Percentiles rank a stretch among this genome's conserved stretches.
These are phyloP conservation scores for Hirudinaria manillensis DNA, from an alignment of 2,888 invertebrate genomes.

Conservation along the genomic window DNA sequence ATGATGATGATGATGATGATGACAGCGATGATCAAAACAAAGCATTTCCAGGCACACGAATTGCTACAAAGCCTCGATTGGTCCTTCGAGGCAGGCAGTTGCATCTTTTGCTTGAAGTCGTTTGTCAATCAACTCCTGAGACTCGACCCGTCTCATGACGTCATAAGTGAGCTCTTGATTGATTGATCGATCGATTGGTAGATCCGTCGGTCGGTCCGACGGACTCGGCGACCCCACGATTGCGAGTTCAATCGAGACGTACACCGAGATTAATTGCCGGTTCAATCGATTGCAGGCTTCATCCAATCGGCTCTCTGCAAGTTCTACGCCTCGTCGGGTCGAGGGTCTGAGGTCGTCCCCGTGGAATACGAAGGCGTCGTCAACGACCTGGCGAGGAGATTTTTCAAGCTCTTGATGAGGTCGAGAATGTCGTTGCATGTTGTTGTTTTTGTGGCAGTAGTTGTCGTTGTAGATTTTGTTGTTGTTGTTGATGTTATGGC, in stretches of 20 bases:
- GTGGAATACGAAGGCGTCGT: not conserved
- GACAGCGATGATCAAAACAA: not conserved
- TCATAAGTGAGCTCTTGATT: not conserved
- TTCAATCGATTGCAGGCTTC: not conserved
- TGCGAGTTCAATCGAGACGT: no score
- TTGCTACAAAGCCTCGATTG: not conserved
- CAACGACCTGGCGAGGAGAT: not conserved
- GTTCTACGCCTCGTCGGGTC: not conserved
- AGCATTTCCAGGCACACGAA: not conserved
- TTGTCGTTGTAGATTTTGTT: not conserved
- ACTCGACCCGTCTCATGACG: not conserved
- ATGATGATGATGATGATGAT: conserved; percentile 6
- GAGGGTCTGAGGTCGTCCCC: not conserved
- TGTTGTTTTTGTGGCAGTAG: no score
- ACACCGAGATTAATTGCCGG: no score
- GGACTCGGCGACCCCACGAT: not conserved
- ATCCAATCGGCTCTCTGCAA: not conserved
- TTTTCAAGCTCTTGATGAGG: not conserved
- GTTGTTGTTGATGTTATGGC: no score
- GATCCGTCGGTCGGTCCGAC: not conserved
- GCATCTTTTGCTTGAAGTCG: not conserved
- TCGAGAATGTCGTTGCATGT: not conserved
- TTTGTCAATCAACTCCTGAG: not conserved
- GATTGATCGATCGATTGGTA: not conserved
- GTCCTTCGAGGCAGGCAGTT: not conserved